These are phyloP conservation scores for Phyllotis vaccarum DNA, from an alignment of 2,797 vertebrate species.

Conservation along the genomic window DNA sequence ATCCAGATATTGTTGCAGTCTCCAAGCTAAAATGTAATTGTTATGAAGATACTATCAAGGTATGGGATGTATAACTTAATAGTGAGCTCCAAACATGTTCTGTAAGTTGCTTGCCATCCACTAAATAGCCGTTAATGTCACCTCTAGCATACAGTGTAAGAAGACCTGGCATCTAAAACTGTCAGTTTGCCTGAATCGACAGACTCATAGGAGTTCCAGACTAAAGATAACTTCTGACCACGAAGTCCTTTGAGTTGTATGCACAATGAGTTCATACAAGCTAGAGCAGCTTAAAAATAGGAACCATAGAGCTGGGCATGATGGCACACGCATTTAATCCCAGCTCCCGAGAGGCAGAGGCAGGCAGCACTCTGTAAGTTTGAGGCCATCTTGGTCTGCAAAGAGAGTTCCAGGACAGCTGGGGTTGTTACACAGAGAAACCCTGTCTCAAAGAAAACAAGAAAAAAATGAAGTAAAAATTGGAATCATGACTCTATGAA, in stretches of 20 bases:
- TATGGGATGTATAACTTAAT: background rate
- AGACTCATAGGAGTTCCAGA: background rate
- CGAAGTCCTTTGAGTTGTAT: background rate
- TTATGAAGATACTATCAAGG: conserved; percentile 25
- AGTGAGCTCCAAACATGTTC: background rate
- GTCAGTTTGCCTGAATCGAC: background rate
- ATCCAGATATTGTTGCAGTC: conserved; percentile 30
- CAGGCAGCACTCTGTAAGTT: no score
- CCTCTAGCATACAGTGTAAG: background rate
- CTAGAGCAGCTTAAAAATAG: background rate
- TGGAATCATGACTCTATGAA: background rate
- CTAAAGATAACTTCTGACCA: background rate
- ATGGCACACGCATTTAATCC: no score
- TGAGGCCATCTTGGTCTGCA: no score
- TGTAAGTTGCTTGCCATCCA: background rate
- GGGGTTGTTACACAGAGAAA: no score
- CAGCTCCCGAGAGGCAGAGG: no score
- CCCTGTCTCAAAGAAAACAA: no score
- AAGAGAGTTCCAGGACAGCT: no score
- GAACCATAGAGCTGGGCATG: background rate
- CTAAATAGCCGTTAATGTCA: background rate
- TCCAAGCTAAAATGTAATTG: conserved; percentile 16
- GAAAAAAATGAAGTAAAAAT: no score
- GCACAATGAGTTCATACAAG: background rate
- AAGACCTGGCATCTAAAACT: background rate